A percentile compares a stretch with the other conserved stretches of the same genome.
These are phyloP conservation scores for Fregata magnificens DNA, from an alignment of 2,113 vertebrate genomes.

Conservation along the genomic window DNA sequence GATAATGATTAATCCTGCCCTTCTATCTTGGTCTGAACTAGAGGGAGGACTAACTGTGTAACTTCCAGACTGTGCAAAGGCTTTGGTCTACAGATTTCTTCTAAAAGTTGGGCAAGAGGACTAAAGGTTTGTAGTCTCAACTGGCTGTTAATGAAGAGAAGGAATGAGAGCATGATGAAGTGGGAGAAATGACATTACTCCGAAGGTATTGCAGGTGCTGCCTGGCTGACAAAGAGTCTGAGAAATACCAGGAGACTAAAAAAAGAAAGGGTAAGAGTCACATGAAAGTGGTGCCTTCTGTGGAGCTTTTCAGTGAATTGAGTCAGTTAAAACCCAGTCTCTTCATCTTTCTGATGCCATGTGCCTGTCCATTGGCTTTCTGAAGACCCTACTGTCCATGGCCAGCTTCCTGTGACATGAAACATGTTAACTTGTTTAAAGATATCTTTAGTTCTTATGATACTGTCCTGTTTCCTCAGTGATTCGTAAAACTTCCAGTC, in stretches of 20 bases:
- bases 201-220: neutral
- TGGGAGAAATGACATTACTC: neutral
- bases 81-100: constrained; percentile 1
- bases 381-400: neutral
- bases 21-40: neutral
- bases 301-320: neutral
- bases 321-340: neutral
- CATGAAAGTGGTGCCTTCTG: neutral
- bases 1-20: neutral
- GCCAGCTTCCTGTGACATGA: neutral
- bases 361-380: neutral
- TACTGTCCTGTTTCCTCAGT: neutral
- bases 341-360: neutral
- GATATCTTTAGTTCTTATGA: neutral
- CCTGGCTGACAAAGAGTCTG: neutral
- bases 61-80: neutral
- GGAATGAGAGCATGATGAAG: neutral
- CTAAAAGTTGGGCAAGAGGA: neutral
- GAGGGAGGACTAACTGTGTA: neutral
- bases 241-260: neutral
- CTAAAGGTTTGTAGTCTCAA: neutral
- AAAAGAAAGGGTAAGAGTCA: neutral
- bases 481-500: neutral
- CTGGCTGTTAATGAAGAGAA: neutral
- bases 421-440: neutral